phyloP scores from a whole-genome alignment of 2,113 vertebrate genomes.

The Sturnira hondurensis region DNA sequence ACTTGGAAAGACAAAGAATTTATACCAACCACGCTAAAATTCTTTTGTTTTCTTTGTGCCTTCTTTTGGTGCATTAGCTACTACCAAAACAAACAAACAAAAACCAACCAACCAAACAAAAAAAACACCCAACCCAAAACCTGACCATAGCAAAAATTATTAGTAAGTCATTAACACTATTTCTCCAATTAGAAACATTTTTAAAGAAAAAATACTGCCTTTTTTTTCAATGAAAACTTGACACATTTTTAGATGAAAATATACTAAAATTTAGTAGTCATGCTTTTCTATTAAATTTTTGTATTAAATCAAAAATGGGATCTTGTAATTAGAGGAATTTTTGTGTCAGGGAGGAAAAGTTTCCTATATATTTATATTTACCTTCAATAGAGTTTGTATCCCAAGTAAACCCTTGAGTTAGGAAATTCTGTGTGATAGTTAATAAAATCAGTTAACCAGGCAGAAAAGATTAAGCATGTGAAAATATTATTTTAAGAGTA shows the following conservation, averaged over 20 bases:
- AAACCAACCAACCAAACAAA: not conserved
- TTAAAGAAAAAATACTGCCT: conserved; percentile 41
- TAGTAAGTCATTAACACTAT: not conserved
- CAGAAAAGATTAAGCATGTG: not conserved
- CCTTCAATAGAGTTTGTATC: conserved; percentile 41
- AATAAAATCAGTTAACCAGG: not conserved
- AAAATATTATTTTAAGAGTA: conserved; percentile 35
- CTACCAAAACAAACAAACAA: not conserved
- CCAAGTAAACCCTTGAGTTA: not conserved
- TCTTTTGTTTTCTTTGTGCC: not conserved
- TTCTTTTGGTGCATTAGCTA: conserved; percentile 9
- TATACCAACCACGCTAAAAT: not conserved
- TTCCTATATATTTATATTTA: conserved; percentile 72
- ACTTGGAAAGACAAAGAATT: conserved; percentile 57
- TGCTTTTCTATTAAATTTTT: conserved; percentile 50
- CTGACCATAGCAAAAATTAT: not conserved
- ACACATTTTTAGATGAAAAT: conserved; percentile 42
- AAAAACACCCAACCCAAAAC: not conserved
- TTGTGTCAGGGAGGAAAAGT: conserved; percentile 39
- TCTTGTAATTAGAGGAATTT: conserved; percentile 48
- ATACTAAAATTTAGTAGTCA: conserved; percentile 38
- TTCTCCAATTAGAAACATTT: conserved; percentile 27
- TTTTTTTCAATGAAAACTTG: conserved; percentile 41
- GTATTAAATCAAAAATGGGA: conserved; percentile 59
- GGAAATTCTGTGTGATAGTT: not conserved